These are phyloP conservation scores for Rhinogobius similis DNA, from an alignment of 2,113 vertebrate genomes.

Conservation along the genomic window DNA sequence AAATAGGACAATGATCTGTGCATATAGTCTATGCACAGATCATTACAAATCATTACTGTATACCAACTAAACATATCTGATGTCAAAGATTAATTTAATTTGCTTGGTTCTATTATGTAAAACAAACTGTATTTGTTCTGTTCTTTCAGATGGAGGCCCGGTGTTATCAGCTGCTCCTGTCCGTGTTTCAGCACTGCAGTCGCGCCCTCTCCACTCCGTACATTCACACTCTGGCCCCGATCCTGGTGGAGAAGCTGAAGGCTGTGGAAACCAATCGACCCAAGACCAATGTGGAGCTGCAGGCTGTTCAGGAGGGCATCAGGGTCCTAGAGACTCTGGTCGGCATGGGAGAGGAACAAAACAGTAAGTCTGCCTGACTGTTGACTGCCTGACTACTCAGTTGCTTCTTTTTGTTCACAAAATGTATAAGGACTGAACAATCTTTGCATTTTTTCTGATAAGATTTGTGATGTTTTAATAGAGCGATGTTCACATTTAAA, in stretches of 20 bases:
- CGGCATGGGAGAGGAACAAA: slow-evolving; percentile 92
- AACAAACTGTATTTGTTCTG: neutral
- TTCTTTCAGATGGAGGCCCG: slow-evolving; percentile 89
- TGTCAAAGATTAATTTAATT: too few species aligned
- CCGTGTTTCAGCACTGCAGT: slow-evolving; percentile 94
- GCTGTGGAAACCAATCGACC: slow-evolving; percentile 87
- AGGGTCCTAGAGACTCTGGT: slow-evolving; percentile 94
- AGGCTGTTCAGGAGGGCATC: slow-evolving; percentile 95
- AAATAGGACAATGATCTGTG: too few species aligned
- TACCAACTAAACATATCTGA: too few species aligned
- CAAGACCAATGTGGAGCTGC: slow-evolving; percentile 81
- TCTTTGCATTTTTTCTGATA: neutral
- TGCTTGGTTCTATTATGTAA: neutral
- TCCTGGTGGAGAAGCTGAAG: slow-evolving; percentile 95
- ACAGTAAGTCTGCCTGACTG: slow-evolving; percentile 84
- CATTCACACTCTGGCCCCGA: slow-evolving; percentile 92
- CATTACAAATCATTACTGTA: too few species aligned
- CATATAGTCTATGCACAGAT: too few species aligned
- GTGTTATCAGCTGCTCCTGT: slow-evolving; percentile 95
- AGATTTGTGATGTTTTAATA: neutral
- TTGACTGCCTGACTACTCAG: too few species aligned
- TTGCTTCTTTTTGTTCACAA: neutral
- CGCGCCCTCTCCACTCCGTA: slow-evolving; percentile 93
- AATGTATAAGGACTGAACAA: neutral
- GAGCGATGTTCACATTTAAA: neutral